These are phyloP conservation scores for Mesoclemmys tuberculata DNA, from an alignment of 2,113 vertebrate species.

Conservation along the genomic window DNA sequence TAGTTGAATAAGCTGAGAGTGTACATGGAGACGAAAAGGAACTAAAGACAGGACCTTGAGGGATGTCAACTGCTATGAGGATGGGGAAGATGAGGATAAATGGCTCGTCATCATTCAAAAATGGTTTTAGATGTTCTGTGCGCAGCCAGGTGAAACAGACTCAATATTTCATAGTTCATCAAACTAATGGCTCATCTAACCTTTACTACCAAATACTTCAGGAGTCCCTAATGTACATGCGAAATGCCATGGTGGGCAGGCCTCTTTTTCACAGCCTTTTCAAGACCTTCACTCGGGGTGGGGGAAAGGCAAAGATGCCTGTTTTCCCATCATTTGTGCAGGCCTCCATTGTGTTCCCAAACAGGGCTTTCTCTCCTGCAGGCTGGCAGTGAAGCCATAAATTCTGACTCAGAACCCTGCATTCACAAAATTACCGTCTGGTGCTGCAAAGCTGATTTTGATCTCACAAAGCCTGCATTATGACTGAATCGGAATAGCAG, in stretches of 20 bases:
- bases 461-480: background rate
- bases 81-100: conserved; percentile 27
- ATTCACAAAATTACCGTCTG: background rate
- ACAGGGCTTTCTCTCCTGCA: background rate
- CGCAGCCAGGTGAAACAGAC: conserved; percentile 62
- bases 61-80: background rate
- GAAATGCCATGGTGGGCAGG: background rate
- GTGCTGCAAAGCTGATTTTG: background rate
- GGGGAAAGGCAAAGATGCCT: background rate
- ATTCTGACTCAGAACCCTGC: background rate
- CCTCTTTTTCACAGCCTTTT: background rate
- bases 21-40: background rate
- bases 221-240: background rate
- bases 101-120: conserved; percentile 28
- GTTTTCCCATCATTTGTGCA: background rate
- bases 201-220: conserved; percentile 5
- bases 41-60: background rate
- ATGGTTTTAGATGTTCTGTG: conserved; percentile 48
- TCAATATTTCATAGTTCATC: conserved; percentile 60
- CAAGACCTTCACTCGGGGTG: background rate
- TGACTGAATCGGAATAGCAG: background rate
- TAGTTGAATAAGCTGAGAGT: background rate
- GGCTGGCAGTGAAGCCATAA: background rate
- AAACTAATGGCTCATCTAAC: conserved; percentile 28
- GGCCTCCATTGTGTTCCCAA: background rate